A percentile compares a stretch with the other conserved stretches of the same genome.
phyloP scores from a whole-genome alignment of 2,888 invertebrate genomes.

The Folsomia manolachei region DNA sequence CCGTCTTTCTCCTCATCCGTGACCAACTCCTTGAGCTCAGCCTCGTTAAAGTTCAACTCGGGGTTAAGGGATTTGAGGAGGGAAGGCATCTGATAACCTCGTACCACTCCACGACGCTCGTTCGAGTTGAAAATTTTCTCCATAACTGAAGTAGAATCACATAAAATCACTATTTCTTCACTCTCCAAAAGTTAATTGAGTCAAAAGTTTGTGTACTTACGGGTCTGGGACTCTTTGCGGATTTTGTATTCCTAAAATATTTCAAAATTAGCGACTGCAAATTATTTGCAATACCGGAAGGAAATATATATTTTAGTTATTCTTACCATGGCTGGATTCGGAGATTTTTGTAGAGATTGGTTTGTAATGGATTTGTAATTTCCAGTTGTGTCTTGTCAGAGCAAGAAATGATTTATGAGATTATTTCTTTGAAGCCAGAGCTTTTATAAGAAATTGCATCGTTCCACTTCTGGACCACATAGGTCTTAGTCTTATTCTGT shows the following conservation, averaged over 20 bases:
- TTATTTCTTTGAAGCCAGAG: no score
- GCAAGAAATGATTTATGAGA: not conserved
- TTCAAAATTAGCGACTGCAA: no score
- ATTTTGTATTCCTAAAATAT: conserved; percentile 39
- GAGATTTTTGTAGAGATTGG: not conserved
- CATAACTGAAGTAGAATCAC: conserved; percentile 25
- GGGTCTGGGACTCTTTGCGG: conserved; percentile 34
- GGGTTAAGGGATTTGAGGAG: conserved; percentile 30
- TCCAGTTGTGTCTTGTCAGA: no score
- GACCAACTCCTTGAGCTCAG: conserved; percentile 32
- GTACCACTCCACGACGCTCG: conserved; percentile 30
- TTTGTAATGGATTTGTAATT: no score
- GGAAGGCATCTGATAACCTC: conserved; percentile 34
- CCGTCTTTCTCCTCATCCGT: conserved; percentile 31
- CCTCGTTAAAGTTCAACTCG: conserved; percentile 26
- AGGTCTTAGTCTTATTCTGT: not conserved
- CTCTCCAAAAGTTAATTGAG: not conserved
- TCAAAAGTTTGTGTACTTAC: conserved; percentile 23
- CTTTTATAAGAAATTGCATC: no score
- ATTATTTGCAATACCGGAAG: no score
- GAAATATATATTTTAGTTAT: not conserved
- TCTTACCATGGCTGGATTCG: not conserved
- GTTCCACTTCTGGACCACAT: no score
- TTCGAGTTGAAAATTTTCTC: conserved; percentile 39
- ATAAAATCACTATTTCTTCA: not conserved